Conservation (phyloP, 2,113 vertebrate species). For the Plotosus lineatus region DNA sequence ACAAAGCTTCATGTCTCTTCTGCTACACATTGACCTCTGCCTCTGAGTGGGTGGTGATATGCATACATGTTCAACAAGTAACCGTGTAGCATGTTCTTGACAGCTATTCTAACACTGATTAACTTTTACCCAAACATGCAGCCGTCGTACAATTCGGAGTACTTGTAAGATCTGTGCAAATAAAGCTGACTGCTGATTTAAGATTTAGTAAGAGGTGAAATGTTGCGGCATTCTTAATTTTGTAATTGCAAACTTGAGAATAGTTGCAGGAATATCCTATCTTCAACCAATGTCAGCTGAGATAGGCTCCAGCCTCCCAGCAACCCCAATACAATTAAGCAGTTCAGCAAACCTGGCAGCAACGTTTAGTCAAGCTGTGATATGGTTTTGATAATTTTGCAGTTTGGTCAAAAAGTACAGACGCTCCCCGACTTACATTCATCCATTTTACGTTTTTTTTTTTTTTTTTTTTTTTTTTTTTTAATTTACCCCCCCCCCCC, state of each 20-base stretch:
- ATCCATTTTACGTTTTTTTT: too few relatives aligned
- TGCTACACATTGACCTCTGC: constrained; percentile 37
- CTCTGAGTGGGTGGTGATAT: constrained; percentile 18
- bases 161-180: not conserved
- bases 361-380: too few relatives aligned
- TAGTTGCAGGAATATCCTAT: too few relatives aligned
- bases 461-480: too few relatives aligned
- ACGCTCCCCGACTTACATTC: too few relatives aligned
- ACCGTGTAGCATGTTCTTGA: constrained; percentile 22
- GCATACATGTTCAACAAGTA: constrained; percentile 22
- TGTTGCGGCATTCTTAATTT: not conserved
- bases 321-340: too few relatives aligned
- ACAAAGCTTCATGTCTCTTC: constrained; percentile 27
- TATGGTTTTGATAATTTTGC: too few relatives aligned
- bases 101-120: not conserved
- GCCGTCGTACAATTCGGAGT: not conserved
- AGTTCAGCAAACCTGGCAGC: too few relatives aligned
- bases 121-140: constrained; percentile 15
- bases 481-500: too few relatives aligned
- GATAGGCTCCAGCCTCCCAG: too few relatives aligned
- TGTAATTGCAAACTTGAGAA: not conserved
- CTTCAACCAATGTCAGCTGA: too few relatives aligned
- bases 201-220: not conserved
- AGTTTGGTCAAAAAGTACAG: too few relatives aligned
- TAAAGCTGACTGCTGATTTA: not conserved